Evolutionary conservation across 2,797 vertebrate species (phyloP), one percentile per base, ranked within the genome.

Genomic region (Capromys pilorides): DNA sequence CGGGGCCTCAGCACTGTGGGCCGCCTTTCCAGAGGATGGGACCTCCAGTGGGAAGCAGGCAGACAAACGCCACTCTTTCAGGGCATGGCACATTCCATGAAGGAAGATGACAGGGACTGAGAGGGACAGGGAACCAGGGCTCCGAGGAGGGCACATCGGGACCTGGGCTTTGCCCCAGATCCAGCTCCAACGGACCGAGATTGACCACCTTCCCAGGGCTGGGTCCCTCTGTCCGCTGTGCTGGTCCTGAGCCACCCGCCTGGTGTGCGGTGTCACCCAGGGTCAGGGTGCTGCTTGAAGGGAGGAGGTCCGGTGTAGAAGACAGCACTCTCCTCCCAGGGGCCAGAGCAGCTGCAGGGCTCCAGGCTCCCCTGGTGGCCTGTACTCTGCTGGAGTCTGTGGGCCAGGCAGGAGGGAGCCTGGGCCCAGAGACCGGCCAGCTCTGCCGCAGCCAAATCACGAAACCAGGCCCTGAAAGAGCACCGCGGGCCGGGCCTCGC

Each of bases 401-500:
- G 8, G 36, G 19, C 1, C 19, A 4, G 67, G n/a, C 67, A 66
- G 26, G 10, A 14, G 31, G 28, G 18, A 19, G 66, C 16, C 51
- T 16, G 33, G 67, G n/a, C 0, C 26, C 62, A 31, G 31, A 1
- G 14, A 11, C 10, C 1, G 36, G 22, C 71, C 5, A 0, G 21
- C 71, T 41, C 71, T 41, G 10, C 71, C 12, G 11, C 22, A 1
- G 71, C 69, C 36, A 39, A 39, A 39, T 24, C 10, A 24, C 11
- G 21, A 75, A 13, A 26, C 39, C 1, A 41, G 39, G 71, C 24
- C 39, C 0, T 0, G 2, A 24, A 22, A 4, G 22, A 39, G 24
- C 71, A 14, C 5, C 5, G 22, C 2, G 2, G 7, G 19, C 18
- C 1, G n/a, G 3, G 12, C 4, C 12, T 14, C 16, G 31, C 31